A percentile compares a stretch with the other conserved stretches of the same genome.
These are phyloP conservation scores for Nerophis ophidion DNA, from an alignment of 2,113 vertebrate genomes.

Conservation along the genomic window DNA sequence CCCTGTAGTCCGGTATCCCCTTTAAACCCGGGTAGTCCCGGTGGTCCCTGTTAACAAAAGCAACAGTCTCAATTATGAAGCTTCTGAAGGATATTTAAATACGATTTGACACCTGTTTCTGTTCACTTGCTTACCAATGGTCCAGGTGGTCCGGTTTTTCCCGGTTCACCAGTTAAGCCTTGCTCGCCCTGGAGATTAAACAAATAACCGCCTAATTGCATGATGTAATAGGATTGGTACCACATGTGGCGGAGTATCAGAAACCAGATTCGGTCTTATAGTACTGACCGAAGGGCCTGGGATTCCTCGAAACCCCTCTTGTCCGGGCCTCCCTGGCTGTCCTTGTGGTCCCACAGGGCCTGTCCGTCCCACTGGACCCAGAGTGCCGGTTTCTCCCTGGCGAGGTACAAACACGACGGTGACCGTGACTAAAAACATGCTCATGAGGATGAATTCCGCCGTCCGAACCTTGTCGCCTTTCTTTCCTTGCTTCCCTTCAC, in stretches of 20 bases:
- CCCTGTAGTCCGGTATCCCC: conserved; percentile 83
- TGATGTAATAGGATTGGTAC: not conserved
- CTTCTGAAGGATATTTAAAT: not conserved
- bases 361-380: conserved; percentile 75
- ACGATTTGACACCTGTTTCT: not conserved
- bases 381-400: conserved; percentile 75
- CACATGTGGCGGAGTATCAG: not conserved
- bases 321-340: conserved; percentile 75
- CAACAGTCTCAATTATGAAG: conserved; percentile 2
- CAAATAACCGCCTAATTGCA: not conserved
- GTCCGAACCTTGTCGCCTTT: conserved; percentile 83
- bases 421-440: not conserved
- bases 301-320: conserved; percentile 83
- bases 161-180: conserved; percentile 81
- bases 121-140: conserved; percentile 75
- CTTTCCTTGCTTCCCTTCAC: conserved; percentile 82
- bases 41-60: conserved; percentile 74
- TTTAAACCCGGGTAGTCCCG: conserved; percentile 84
- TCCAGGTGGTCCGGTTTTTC: conserved; percentile 82
- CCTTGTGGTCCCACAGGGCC: conserved; percentile 82
- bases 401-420: not conserved
- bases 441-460: not conserved
- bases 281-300: conserved; percentile 85
- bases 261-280: not conserved
- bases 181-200: conserved; percentile 79